A percentile compares a stretch with the other conserved stretches of the same genome.
phyloP scores from a whole-genome alignment of 2,113 vertebrate species.

The Oreochromis aureus region DNA sequence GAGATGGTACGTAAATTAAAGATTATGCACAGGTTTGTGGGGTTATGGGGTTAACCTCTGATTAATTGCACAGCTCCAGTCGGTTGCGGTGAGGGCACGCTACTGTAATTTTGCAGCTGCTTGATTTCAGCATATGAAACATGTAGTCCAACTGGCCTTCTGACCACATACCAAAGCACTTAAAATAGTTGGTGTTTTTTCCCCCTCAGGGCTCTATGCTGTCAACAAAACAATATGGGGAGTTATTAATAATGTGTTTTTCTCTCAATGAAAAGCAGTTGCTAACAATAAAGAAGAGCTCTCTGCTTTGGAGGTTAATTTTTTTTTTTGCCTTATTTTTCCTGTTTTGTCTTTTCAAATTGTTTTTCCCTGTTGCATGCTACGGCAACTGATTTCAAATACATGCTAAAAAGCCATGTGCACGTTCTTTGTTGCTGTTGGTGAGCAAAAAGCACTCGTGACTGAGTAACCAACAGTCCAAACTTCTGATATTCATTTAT shows the following conservation, averaged over 20 bases:
- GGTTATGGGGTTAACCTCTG: slow-evolving; percentile 69
- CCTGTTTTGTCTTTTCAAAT: not conserved
- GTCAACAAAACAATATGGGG: slow-evolving; percentile 51
- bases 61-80: slow-evolving; percentile 72
- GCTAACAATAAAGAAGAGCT: slow-evolving; percentile 2
- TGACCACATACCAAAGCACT: slow-evolving; percentile 65
- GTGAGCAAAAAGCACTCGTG: not conserved
- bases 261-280: slow-evolving; percentile 16
- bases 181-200: slow-evolving; percentile 60
- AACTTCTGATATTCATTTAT: slow-evolving; percentile 8
- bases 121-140: slow-evolving; percentile 65
- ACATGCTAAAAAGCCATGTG: not conserved
- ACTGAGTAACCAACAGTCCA: not conserved
- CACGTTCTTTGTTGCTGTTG: not conserved
- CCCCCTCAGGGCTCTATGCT: slow-evolving; percentile 16
- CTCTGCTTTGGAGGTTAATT: not conserved
- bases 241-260: slow-evolving; percentile 56
- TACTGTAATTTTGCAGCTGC: slow-evolving; percentile 76
- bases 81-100: slow-evolving; percentile 64
- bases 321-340: not conserved
- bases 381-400: not conserved
- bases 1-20: slow-evolving; percentile 62
- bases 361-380: not conserved
- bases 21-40: slow-evolving; percentile 59
- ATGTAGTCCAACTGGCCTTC: slow-evolving; percentile 60